Evolutionary conservation across 2,113 vertebrate species (phyloP), one percentile per base, ranked within the genome.

Genomic region (Perca flavescens): DNA sequence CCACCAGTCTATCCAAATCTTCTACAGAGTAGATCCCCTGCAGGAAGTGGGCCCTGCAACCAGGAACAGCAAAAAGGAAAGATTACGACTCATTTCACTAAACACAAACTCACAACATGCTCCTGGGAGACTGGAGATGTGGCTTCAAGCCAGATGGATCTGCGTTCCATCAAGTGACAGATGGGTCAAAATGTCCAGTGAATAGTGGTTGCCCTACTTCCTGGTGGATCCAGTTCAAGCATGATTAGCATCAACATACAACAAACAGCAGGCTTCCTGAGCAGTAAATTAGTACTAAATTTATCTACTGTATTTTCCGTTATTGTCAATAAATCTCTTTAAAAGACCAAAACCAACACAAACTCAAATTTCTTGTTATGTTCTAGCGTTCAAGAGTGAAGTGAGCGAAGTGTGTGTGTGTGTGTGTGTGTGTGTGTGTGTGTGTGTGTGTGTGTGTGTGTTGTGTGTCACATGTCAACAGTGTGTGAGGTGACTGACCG

Each of bases 41-140:
- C 49, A 99, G 88, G 86, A 97, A 92, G 89, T 99, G 98, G 10
- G 95, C 95, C 88, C 98, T 99, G 92, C 62, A 72, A 78, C 34
- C 22, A 91, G 53, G 12, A 67, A 80, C 12, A 70, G 36, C 9
- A 15, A 16, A 15, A 43, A 40, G 53, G 6, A 65, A 84, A 56
- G 3, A 10, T 17, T 9, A 31, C 0, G 0, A 49, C 17, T 65
- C 22, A 60, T 43, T 60, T 64, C 25, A 50, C 1, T 6, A 1
- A 58, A 43, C 8, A 52, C n/a, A 72, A 28, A 74, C 15, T 61
- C 19, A 21, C 6, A 65, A 11, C 9, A 2, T 6, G 40, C 52
- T 67, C 52, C 46, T 11, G 22, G 21, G 58, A 70, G 22, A 17
- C 2, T 76, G 50, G 56, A 40, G 22, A 43, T 54, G 60, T 28